Evolutionary conservation across 2,113 vertebrate genomes (phyloP).

Genomic region (Felis catus): F.catus_Fca126_mat1.0 CM031424.1:32158501-32159000

Average conservation of each 20-base stretch:
- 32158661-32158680: not conserved
- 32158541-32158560: constrained; percentile 96
- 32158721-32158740: not conserved
- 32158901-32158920: constrained; percentile 10
- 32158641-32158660: constrained; percentile 91
- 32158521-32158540: constrained; percentile 97
- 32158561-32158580: constrained; percentile 98
- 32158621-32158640: constrained; percentile 94
- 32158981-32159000: not conserved
- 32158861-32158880: not conserved
- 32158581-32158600: constrained; percentile 92
- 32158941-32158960: not conserved
- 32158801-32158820: not conserved
- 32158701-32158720: not conserved
- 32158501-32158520: constrained; percentile 91
- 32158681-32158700: constrained; percentile 43
- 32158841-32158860: not conserved
- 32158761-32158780: not conserved
- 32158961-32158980: not conserved
- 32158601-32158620: constrained; percentile 97
- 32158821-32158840: constrained; percentile 22
- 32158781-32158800: not conserved
- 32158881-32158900: constrained; percentile 11
- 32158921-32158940: constrained; percentile 2
- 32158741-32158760: not conserved